These are phyloP conservation scores for Prenolepis imparis DNA, from an alignment of 2,888 invertebrate species.

Conservation along the genomic window DNA sequence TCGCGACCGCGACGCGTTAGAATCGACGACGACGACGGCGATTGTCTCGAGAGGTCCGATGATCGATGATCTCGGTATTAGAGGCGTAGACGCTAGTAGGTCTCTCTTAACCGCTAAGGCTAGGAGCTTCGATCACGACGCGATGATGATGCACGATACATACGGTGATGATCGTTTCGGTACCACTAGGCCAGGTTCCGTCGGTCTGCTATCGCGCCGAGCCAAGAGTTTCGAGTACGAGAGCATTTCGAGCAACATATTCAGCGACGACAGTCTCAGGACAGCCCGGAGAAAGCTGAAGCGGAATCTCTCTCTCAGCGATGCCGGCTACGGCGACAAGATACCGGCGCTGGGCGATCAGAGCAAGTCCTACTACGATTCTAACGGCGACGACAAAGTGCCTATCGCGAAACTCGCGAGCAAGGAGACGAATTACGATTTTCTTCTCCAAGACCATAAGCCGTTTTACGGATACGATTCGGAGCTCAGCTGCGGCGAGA, in stretches of 20 bases:
- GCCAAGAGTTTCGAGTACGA: slow-evolving; percentile 85
- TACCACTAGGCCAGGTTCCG: slow-evolving; percentile 62
- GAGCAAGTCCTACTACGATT: slow-evolving; percentile 85
- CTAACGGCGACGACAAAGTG: slow-evolving; percentile 80
- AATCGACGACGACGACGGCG: slow-evolving; percentile 7
- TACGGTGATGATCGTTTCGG: slow-evolving; percentile 68
- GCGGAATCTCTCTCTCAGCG: slow-evolving; percentile 82
- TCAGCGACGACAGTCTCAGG: slow-evolving; percentile 85
- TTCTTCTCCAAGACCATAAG: slow-evolving; percentile 68
- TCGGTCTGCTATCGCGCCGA: slow-evolving; percentile 69
- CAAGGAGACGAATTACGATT: slow-evolving; percentile 68
- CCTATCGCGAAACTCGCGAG: slow-evolving; percentile 54
- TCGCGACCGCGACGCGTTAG: slow-evolving; percentile 61
- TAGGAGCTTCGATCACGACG: slow-evolving; percentile 83
- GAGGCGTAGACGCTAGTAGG: slow-evolving; percentile 75
- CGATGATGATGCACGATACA: slow-evolving; percentile 68
- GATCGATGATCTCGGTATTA: slow-evolving; percentile 69
- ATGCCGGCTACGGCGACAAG: slow-evolving; percentile 83
- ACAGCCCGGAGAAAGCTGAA: slow-evolving; percentile 84
- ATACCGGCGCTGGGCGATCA: slow-evolving; percentile 83
- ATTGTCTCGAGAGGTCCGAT: slow-evolving; percentile 56
- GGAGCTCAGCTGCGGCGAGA: slow-evolving; percentile 87
- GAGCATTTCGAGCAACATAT: slow-evolving; percentile 83
- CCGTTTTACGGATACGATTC: slow-evolving; percentile 88
- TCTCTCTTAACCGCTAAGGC: slow-evolving; percentile 80